phyloP scores from a whole-genome alignment of 1,140 invertebrate genomes.

The Tetramorium alpestre region DNA sequence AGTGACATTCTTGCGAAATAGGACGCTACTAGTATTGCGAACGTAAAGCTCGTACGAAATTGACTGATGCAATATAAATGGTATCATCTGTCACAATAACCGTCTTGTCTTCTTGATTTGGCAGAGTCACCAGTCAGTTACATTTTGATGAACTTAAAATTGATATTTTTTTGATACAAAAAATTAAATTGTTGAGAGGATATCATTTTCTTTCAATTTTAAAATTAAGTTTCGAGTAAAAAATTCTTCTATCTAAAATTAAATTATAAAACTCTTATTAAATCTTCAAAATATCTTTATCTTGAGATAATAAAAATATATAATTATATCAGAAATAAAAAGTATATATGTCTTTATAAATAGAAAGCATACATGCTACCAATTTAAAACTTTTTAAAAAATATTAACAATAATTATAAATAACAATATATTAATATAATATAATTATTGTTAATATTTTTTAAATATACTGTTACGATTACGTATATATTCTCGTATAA shows the following conservation, averaged over 20 bases:
- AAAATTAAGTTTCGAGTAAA: neutral
- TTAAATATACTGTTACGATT: conserved; percentile 3
- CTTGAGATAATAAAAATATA: no score
- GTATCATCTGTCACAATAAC: conserved; percentile 41
- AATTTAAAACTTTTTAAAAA: neutral
- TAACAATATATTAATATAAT: no score
- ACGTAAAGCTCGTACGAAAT: conserved; percentile 46
- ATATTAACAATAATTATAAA: neutral
- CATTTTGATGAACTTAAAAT: neutral
- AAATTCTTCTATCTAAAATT: no score
- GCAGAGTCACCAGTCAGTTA: conserved; percentile 1
- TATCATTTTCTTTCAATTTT: neutral
- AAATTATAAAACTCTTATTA: no score
- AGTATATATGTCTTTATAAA: no score
- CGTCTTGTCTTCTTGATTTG: neutral
- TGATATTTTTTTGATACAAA: neutral
- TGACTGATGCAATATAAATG: conserved; percentile 57
- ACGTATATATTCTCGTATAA: neutral
- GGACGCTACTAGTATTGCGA: conserved; percentile 23
- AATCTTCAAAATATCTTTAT: no score
- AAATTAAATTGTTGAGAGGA: neutral
- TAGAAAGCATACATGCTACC: no score
- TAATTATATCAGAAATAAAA: no score
- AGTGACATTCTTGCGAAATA: conserved; percentile 27
- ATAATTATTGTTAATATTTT: neutral